phyloP scores from a whole-genome alignment of 2,888 invertebrate genomes.

The Dicyrtoma fusca region DNA sequence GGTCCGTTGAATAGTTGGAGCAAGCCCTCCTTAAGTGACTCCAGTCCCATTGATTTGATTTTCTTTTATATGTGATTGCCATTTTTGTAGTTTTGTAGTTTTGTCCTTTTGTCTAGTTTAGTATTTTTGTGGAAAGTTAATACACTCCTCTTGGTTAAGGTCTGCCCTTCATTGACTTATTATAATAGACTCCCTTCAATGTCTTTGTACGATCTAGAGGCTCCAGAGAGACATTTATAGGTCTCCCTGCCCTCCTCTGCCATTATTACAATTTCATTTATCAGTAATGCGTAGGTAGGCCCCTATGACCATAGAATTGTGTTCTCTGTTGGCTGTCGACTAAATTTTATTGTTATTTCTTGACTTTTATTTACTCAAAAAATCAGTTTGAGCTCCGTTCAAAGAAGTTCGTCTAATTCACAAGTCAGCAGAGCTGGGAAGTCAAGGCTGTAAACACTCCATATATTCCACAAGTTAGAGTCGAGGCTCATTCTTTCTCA shows the following conservation, averaged over 20 bases:
- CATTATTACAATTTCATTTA: not conserved
- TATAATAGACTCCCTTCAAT: conserved; percentile 16
- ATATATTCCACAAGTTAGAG: no score
- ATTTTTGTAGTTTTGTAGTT: no score
- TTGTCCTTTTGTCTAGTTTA: no score
- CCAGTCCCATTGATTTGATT: conserved; percentile 39
- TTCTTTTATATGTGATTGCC: conserved; percentile 28
- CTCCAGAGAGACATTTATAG: not conserved
- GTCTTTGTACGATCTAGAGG: not conserved
- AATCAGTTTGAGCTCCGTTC: no score
- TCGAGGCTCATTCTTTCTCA: no score
- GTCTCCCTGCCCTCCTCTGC: not conserved
- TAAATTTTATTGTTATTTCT: conserved; percentile 1
- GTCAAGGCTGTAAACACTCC: no score
- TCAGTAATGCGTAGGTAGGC: no score
- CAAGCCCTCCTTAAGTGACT: conserved; percentile 31
- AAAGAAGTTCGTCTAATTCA: no score
- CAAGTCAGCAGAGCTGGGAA: no score
- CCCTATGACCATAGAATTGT: no score
- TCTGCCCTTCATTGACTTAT: conserved; percentile 45
- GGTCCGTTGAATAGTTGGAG: conserved; percentile 36
- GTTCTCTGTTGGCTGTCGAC: not conserved
- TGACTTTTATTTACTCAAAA: not conserved
- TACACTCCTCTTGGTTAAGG: conserved; percentile 29
- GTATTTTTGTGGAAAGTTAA: conserved; percentile 51